A percentile compares a stretch with the other conserved stretches of the same genome.
Conservation (phyloP, 2,888 invertebrate species). For the Megaustenia siamemsis region DNA sequence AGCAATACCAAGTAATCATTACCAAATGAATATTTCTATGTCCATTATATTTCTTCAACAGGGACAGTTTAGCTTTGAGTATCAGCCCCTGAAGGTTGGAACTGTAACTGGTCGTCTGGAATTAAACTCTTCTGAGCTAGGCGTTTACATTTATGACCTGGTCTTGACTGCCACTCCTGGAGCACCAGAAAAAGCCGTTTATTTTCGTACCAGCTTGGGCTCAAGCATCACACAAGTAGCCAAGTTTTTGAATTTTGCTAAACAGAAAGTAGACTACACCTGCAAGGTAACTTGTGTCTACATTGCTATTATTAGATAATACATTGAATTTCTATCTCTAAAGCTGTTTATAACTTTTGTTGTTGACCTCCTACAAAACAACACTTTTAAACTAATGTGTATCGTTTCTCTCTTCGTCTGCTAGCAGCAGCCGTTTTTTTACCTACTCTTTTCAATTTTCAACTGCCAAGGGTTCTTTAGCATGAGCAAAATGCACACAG, state of each 20-base stretch:
- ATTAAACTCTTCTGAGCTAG: constrained; percentile 78
- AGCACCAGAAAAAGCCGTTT: constrained; percentile 78
- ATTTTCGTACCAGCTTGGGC: constrained; percentile 78
- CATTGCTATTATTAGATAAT: too few species aligned
- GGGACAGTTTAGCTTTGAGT: constrained; percentile 79
- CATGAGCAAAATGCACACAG: too few species aligned
- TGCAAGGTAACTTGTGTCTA: constrained; percentile 78
- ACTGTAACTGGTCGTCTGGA: constrained; percentile 76
- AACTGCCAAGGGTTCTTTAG: too few species aligned
- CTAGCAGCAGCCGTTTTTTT: too few species aligned
- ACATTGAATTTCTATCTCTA: too few species aligned
- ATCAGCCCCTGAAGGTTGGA: constrained; percentile 79
- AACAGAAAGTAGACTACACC: constrained; percentile 80
- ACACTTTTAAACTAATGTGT: too few species aligned
- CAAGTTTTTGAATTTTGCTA: constrained; percentile 80
- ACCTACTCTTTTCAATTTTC: too few species aligned
- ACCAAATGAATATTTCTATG: too few species aligned
- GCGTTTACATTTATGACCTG: constrained; percentile 78
- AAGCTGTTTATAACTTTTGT: too few species aligned
- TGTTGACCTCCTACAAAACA: too few species aligned
- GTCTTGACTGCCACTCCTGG: constrained; percentile 77
- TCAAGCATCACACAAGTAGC: constrained; percentile 74
- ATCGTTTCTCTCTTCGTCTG: too few species aligned
- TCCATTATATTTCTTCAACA: constrained; percentile 60
- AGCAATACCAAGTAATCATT: not conserved